Evolutionary conservation across 2,113 vertebrate genomes (phyloP).

Genomic region (Perca fluviatilis): DNA sequence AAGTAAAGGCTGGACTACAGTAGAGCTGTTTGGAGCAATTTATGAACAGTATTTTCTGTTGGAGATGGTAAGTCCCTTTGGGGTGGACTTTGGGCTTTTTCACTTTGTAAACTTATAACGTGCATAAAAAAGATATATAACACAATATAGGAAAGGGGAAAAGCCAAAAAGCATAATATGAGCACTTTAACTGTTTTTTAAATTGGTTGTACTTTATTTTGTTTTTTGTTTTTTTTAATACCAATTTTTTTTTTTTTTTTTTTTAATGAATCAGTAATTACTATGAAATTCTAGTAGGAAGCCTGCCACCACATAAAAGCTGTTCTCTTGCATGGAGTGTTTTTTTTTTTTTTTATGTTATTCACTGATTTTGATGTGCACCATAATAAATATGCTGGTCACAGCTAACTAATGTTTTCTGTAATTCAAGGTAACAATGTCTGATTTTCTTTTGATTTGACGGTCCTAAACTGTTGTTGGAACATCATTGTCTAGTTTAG

Average conservation of each 20-base stretch:
- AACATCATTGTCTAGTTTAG: background rate
- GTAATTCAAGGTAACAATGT: background rate
- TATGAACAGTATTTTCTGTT: too few relatives aligned
- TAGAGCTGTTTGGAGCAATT: too few relatives aligned
- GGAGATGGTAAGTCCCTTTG: too few relatives aligned
- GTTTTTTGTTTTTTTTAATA: background rate
- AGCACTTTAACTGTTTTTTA: too few relatives aligned
- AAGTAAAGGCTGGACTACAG: too few relatives aligned
- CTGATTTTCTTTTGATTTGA: background rate
- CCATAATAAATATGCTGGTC: background rate
- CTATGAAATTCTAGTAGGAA: background rate
- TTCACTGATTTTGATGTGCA: background rate
- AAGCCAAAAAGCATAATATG: too few relatives aligned
- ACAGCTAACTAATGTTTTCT: background rate
- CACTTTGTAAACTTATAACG: too few relatives aligned
- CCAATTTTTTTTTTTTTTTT: background rate
- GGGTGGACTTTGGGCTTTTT: too few relatives aligned
- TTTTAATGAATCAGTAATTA: too few relatives aligned
- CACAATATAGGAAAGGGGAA: too few relatives aligned
- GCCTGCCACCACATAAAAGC: background rate
- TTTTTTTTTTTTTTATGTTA: background rate
- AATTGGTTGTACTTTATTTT: background rate
- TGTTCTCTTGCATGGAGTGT: background rate
- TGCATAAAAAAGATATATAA: too few relatives aligned
- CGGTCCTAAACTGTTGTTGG: background rate